phyloP scores from a whole-genome alignment of 2,113 vertebrate genomes.

The Bungarus multicinctus region DNA sequence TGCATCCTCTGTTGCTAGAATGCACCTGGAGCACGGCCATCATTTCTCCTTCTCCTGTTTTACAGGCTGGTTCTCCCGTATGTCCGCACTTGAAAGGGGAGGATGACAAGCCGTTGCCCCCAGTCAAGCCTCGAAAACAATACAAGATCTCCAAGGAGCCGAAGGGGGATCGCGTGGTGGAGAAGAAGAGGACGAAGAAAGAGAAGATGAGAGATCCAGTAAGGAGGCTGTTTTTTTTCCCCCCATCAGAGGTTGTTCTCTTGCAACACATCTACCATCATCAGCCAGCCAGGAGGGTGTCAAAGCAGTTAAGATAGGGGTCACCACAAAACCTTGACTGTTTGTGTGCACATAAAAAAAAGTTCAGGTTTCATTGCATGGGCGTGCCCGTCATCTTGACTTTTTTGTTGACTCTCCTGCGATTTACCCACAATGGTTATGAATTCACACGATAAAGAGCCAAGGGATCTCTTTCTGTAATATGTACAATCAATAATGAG shows the following conservation, averaged over 20 bases:
- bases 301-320: background rate
- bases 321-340: background rate
- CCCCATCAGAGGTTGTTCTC: background rate
- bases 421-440: too few relatives aligned
- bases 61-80: conserved; percentile 89
- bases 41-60: background rate
- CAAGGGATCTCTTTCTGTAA: background rate
- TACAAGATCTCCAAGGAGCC: conserved; percentile 79
- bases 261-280: background rate
- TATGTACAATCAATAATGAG: background rate
- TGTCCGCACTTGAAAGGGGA: conserved; percentile 89
- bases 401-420: too few relatives aligned
- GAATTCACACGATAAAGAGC: background rate
- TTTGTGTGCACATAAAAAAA: too few relatives aligned
- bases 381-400: too few relatives aligned
- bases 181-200: conserved; percentile 70
- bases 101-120: conserved; percentile 89
- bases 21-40: background rate
- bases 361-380: too few relatives aligned
- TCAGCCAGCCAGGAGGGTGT: background rate
- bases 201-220: conserved; percentile 70
- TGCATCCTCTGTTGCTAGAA: background rate
- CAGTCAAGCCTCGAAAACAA: conserved; percentile 84
- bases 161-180: conserved; percentile 54
- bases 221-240: background rate